These are phyloP conservation scores for Sycobia sp. DNA, from an alignment of 1,140 invertebrate genomes.

Conservation along the genomic window DNA sequence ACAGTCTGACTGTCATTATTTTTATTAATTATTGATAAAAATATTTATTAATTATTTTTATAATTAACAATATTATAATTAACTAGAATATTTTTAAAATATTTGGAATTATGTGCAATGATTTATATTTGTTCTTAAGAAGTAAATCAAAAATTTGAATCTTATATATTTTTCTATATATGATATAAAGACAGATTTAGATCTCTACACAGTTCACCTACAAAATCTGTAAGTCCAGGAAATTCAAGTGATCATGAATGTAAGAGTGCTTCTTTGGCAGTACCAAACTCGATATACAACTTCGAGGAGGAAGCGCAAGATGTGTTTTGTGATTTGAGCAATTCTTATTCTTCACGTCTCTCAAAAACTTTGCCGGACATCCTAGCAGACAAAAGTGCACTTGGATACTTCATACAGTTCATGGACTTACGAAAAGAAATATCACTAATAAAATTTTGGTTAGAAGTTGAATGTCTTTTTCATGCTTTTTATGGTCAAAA, in stretches of 20 bases:
- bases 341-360: constrained; percentile 60
- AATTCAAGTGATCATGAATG: constrained; percentile 10
- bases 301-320: constrained; percentile 55
- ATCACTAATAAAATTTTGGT: constrained; percentile 71
- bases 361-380: constrained; percentile 71
- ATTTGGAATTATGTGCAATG: too few species aligned
- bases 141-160: background rate
- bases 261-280: constrained; percentile 27
- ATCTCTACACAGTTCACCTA: constrained; percentile 41
- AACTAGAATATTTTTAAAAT: background rate
- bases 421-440: constrained; percentile 68
- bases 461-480: constrained; percentile 74
- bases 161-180: constrained; percentile 23
- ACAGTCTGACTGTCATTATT: too few species aligned
- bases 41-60: background rate
- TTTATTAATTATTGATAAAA: too few species aligned
- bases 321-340: constrained; percentile 37
- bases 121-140: too few species aligned
- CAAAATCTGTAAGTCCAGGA: constrained; percentile 34
- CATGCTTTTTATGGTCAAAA: constrained; percentile 37
- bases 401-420: constrained; percentile 76
- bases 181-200: constrained; percentile 47
- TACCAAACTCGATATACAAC: constrained; percentile 42
- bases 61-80: background rate
- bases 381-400: constrained; percentile 71